These are phyloP conservation scores for Strix uralensis DNA, from an alignment of 2,113 vertebrate genomes.

Conservation along the genomic window DNA sequence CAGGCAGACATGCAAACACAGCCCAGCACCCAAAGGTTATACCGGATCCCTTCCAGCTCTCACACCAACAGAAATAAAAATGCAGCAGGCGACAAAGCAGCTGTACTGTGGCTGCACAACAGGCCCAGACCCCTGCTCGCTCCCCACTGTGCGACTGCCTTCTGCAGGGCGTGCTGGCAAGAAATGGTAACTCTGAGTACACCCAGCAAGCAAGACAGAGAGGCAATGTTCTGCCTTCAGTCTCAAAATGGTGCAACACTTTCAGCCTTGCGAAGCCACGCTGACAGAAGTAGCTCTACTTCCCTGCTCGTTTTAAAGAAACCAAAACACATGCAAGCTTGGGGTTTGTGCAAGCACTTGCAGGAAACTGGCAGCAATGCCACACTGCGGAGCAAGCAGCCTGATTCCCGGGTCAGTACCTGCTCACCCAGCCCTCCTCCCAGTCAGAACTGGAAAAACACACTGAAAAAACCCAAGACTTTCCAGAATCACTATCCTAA, in stretches of 20 bases:
- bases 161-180: not conserved
- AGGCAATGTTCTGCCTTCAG: not conserved
- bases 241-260: not conserved
- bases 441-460: not conserved
- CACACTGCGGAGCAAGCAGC: not conserved
- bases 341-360: not conserved
- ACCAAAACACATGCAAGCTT: not conserved
- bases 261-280: accelerated
- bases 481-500: not conserved
- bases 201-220: not conserved
- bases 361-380: not conserved
- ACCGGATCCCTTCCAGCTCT: not conserved
- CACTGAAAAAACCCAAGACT: not conserved
- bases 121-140: not conserved
- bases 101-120: not conserved
- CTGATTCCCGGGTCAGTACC: not conserved
- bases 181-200: not conserved
- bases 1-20: not conserved
- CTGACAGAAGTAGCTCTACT: not conserved
- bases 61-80: not conserved
- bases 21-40: not conserved
- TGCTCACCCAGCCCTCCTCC: not conserved
- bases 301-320: not conserved
- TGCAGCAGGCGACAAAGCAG: not conserved
- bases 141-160: accelerated